Conservation (phyloP, 1,140 invertebrate species). For the Mamestra configurata region DNA sequence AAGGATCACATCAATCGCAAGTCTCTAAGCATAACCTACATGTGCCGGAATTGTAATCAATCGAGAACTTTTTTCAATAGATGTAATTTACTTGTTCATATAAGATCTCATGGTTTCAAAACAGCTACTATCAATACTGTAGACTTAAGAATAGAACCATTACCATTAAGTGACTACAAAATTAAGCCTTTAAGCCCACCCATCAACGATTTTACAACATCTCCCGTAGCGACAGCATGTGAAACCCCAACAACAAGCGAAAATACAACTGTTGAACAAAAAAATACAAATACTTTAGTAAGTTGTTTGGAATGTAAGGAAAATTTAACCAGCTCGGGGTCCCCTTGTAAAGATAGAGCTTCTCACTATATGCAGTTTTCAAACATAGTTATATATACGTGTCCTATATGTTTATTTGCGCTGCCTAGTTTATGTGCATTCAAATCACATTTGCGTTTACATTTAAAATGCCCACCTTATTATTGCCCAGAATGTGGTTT, state of each 20-base stretch:
- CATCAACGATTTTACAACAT: neutral
- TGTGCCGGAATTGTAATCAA: constrained; percentile 75
- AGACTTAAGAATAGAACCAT: constrained; percentile 79
- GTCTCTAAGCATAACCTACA: constrained; percentile 79
- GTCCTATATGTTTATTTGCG: constrained; percentile 83
- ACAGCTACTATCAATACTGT: constrained; percentile 81
- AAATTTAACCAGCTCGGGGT: constrained; percentile 59
- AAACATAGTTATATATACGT: constrained; percentile 66
- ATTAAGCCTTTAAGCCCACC: constrained; percentile 8
- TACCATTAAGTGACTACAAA: constrained; percentile 66
- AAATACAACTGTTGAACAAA: neutral
- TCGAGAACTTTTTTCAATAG: constrained; percentile 77
- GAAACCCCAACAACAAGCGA: neutral
- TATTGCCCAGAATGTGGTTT: constrained; percentile 88
- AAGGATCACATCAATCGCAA: constrained; percentile 79
- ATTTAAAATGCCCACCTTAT: constrained; percentile 81
- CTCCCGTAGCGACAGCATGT: neutral
- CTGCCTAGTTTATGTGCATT: constrained; percentile 84
- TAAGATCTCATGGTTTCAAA: constrained; percentile 82
- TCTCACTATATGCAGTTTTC: constrained; percentile 75
- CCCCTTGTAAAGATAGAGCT: constrained; percentile 69
- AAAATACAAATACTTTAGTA: constrained; percentile 21
- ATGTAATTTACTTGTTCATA: constrained; percentile 81
- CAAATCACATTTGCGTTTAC: constrained; percentile 84
- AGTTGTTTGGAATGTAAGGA: constrained; percentile 74